A percentile compares a stretch with the other conserved stretches of the same genome.
Conservation (phyloP, 2,888 invertebrate genomes). For the Hyles lineata region DNA sequence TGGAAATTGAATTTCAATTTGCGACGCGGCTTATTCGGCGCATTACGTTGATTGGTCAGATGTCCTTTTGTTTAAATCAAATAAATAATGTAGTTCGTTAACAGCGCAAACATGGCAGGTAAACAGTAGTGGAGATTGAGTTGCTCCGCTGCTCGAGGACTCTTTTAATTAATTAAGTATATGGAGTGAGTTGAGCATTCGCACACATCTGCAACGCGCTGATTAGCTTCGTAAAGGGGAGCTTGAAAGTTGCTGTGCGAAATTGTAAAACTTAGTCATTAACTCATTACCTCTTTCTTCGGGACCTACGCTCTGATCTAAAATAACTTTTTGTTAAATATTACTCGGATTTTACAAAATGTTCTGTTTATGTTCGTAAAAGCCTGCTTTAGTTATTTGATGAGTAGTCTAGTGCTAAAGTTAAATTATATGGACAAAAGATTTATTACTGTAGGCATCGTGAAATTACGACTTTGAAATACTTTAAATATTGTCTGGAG, state of each 20-base stretch:
- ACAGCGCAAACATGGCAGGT: constrained; percentile 72
- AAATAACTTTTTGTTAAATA: constrained; percentile 12
- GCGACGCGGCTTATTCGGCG: constrained; percentile 55
- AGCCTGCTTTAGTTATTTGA: not conserved
- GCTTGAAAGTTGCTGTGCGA: constrained; percentile 44
- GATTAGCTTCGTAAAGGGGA: constrained; percentile 57
- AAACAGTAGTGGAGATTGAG: constrained; percentile 62
- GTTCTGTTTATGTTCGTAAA: not conserved
- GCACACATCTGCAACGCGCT: constrained; percentile 57
- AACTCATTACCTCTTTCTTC: constrained; percentile 34
- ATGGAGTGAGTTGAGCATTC: constrained; percentile 64
- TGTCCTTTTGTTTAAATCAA: constrained; percentile 41
- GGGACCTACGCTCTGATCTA: constrained; percentile 14
- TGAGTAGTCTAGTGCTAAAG: not conserved
- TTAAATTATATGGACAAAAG: constrained; percentile 1
- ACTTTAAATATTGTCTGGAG: too few relatives aligned
- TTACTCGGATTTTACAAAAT: not conserved
- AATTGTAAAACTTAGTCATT: constrained; percentile 48
- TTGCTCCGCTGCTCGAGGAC: constrained; percentile 61
- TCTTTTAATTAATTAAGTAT: constrained; percentile 81
- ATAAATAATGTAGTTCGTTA: constrained; percentile 73
- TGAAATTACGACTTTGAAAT: too few relatives aligned
- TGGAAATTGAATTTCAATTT: constrained; percentile 71
- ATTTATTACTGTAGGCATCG: not conserved
- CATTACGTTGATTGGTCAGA: constrained; percentile 59